Conservation (phyloP, 2,888 invertebrate genomes). For the Zeuzera pyrina region DNA sequence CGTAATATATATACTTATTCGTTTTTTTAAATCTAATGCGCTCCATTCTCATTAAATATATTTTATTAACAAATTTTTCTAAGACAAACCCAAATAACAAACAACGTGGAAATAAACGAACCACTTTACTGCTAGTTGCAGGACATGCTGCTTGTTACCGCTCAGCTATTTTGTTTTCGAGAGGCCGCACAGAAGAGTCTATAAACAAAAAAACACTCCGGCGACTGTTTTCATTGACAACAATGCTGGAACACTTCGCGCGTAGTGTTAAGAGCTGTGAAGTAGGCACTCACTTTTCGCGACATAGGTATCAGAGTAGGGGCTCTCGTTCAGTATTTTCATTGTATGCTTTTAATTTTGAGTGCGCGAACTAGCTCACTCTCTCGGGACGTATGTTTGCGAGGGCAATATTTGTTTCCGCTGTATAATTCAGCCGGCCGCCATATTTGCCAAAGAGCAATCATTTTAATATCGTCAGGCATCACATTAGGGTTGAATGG, state of each 20-base stretch:
- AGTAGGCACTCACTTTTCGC: slow-evolving; percentile 68
- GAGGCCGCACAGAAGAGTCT: slow-evolving; percentile 68
- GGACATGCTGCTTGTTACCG: slow-evolving; percentile 61
- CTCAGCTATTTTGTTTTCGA: slow-evolving; percentile 65
- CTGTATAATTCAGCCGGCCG: slow-evolving; percentile 76
- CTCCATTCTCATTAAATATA: no score
- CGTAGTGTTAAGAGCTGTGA: slow-evolving; percentile 60
- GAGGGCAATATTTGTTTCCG: slow-evolving; percentile 75
- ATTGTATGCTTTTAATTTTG: slow-evolving; percentile 78
- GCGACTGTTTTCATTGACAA: slow-evolving; percentile 69
- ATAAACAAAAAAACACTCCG: slow-evolving; percentile 71
- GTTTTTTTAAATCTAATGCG: no score
- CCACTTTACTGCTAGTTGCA: slow-evolving; percentile 61
- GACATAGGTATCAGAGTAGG: slow-evolving; percentile 65
- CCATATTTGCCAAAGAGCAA: slow-evolving; percentile 77
- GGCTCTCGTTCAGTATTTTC: slow-evolving; percentile 69
- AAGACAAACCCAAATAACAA: no score
- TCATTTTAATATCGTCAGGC: slow-evolving; percentile 76
- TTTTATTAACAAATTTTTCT: no score
- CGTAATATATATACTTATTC: no score
- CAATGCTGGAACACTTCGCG: slow-evolving; percentile 47
- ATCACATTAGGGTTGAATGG: slow-evolving; percentile 65
- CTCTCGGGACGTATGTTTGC: slow-evolving; percentile 74
- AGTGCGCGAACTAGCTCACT: slow-evolving; percentile 76
- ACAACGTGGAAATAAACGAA: slow-evolving; percentile 46